Evolutionary conservation across 2,888 invertebrate genomes (phyloP).

Genomic region (Folsomia candida): DNA sequence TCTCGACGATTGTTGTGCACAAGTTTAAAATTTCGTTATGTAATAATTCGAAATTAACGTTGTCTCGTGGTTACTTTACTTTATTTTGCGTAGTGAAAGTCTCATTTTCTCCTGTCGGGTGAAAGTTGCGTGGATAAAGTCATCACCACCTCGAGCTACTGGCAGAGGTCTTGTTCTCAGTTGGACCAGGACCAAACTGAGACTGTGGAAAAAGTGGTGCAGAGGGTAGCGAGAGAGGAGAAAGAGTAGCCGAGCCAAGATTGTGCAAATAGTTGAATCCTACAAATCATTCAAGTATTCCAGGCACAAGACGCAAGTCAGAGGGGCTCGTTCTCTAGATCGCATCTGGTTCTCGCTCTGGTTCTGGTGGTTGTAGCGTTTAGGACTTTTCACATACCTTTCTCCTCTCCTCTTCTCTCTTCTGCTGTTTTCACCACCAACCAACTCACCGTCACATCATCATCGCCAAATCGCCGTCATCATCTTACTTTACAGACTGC

Average conservation of each 20-base stretch:
- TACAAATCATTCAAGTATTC: background rate
- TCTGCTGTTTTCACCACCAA: background rate
- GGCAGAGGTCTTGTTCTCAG: too few species aligned
- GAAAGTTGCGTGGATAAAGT: too few species aligned
- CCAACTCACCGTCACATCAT: background rate
- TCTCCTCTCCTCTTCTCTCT: background rate
- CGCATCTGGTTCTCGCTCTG: too few species aligned
- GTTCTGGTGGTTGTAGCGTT: too few species aligned
- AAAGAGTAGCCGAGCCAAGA: background rate
- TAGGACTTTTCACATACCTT: background rate
- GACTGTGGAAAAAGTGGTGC: background rate
- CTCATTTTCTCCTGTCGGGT: too few species aligned
- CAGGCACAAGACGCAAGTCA: background rate
- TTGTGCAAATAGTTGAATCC: constrained; percentile 1
- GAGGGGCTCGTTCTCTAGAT: background rate
- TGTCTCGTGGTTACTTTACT: too few species aligned
- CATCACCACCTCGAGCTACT: too few species aligned
- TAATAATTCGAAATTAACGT: too few species aligned
- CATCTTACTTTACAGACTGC: background rate
- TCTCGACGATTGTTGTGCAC: too few species aligned
- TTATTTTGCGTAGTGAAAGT: too few species aligned
- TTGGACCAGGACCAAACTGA: constrained; percentile 1
- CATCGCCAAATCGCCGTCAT: background rate
- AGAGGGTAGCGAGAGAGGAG: background rate
- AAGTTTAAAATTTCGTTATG: too few species aligned